phyloP scores from a whole-genome alignment of 2,888 invertebrate species.

The Pristionchus entomophagus region DNA sequence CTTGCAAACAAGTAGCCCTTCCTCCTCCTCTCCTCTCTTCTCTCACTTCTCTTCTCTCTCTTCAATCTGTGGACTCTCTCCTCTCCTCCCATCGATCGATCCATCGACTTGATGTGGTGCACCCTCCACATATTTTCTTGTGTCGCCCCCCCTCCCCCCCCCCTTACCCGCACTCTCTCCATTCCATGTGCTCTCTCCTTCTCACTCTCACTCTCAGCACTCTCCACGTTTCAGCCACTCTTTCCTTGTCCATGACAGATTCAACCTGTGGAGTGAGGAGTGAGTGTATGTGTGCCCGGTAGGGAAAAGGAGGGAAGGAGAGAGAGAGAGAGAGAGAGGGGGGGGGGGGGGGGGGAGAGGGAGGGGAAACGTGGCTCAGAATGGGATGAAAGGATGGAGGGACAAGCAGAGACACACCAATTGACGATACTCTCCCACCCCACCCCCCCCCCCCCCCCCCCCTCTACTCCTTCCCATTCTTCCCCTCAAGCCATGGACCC shows the following conservation, averaged over 20 bases:
- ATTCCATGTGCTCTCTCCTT: constrained; percentile 5
- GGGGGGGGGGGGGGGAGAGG: neutral
- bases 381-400: constrained; percentile 21
- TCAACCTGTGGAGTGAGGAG: constrained; percentile 34
- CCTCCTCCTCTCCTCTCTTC: neutral
- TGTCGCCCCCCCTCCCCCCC: constrained; percentile 1
- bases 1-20: constrained; percentile 36
- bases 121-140: constrained; percentile 38
- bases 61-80: neutral
- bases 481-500: neutral
- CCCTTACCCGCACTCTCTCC: constrained; percentile 24
- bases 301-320: neutral
- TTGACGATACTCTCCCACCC: neutral
- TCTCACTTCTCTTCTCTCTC: constrained; percentile 10
- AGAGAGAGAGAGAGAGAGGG: constrained; percentile 1
- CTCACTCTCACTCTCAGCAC: constrained; percentile 30
- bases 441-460: neutral
- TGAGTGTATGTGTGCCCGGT: constrained; percentile 34
- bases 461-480: neutral
- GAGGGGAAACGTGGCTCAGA: constrained; percentile 16
- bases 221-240: constrained; percentile 8
- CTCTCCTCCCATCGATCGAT: constrained; percentile 37
- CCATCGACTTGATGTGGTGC: constrained; percentile 38
- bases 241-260: constrained; percentile 5
- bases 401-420: constrained; percentile 13